phyloP scores from a whole-genome alignment of 2,797 vertebrate species.

The Fringilla coelebs region DNA sequence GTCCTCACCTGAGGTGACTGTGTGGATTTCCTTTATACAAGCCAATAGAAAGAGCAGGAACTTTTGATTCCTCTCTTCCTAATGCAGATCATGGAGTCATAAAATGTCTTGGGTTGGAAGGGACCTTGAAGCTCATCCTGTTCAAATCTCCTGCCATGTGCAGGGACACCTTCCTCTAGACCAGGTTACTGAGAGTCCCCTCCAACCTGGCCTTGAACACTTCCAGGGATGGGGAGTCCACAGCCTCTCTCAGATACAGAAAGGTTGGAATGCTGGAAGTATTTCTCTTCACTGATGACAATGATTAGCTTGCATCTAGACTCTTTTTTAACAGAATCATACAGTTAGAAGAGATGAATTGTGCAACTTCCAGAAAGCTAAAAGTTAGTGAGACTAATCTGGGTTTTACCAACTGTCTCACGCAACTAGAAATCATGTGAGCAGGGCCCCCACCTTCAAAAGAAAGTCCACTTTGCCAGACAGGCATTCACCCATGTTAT shows the following conservation, averaged over 20 bases:
- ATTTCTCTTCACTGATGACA: not conserved
- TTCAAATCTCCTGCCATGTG: not conserved
- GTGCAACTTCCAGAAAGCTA: not conserved
- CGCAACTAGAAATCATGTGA: not conserved
- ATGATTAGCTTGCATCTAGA: not conserved
- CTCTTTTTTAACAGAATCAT: not conserved
- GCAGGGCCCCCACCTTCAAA: not conserved
- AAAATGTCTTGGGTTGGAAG: not conserved
- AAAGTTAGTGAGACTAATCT: not conserved
- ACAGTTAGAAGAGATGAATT: not conserved
- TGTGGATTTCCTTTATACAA: not conserved
- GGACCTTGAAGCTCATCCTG: not conserved
- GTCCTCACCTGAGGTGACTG: not conserved
- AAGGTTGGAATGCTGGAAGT: not conserved
- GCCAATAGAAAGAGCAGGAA: not conserved
- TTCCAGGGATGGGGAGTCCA: not conserved
- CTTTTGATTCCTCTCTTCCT: not conserved
- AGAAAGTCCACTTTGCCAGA: not conserved
- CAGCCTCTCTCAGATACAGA: not conserved
- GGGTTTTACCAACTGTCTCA: not conserved
- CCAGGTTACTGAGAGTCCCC: not conserved
- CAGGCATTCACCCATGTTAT: not conserved
- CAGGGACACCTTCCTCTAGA: not conserved
- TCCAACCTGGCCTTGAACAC: not conserved
- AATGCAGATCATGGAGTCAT: not conserved